A percentile compares a stretch with the other conserved stretches of the same genome.
phyloP scores from a whole-genome alignment of 2,113 vertebrate species.

The Coreoperca whiteheadi region DNA sequence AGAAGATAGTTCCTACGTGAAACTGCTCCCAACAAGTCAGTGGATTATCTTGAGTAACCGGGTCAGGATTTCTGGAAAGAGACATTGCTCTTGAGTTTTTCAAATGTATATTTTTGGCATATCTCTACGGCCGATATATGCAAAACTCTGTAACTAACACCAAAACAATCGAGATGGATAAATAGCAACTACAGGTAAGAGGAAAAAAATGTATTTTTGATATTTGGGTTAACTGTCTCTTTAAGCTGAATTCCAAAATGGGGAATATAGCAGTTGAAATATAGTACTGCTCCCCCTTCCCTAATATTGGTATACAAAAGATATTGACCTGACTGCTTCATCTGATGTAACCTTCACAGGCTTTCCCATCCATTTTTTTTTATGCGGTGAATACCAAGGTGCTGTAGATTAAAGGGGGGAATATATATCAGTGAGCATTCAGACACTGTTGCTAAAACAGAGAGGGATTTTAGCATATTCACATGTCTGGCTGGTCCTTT shows the following conservation, averaged over 20 bases:
- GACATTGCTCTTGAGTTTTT: no score
- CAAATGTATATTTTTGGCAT: no score
- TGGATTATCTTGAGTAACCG: no score
- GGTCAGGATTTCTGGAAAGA: no score
- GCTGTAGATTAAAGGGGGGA: background rate
- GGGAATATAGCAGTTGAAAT: background rate
- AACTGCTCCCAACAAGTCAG: no score
- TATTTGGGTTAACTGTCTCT: no score
- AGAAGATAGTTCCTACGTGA: no score
- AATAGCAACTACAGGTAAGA: no score
- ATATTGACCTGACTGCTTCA: background rate
- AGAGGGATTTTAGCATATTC: constrained; percentile 43
- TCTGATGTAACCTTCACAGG: constrained; percentile 10
- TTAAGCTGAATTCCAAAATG: background rate
- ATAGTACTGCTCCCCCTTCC: background rate
- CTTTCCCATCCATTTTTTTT: background rate
- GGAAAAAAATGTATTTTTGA: no score
- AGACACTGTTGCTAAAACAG: constrained; percentile 38
- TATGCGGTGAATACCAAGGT: constrained; percentile 8
- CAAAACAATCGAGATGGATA: no score
- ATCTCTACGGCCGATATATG: no score
- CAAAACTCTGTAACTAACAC: no score
- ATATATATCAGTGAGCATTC: constrained; percentile 7
- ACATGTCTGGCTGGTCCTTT: constrained; percentile 37
- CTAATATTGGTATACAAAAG: background rate